These are phyloP conservation scores for Ophioninae sp. DNA, from an alignment of 2,888 invertebrate species.

Conservation along the genomic window DNA sequence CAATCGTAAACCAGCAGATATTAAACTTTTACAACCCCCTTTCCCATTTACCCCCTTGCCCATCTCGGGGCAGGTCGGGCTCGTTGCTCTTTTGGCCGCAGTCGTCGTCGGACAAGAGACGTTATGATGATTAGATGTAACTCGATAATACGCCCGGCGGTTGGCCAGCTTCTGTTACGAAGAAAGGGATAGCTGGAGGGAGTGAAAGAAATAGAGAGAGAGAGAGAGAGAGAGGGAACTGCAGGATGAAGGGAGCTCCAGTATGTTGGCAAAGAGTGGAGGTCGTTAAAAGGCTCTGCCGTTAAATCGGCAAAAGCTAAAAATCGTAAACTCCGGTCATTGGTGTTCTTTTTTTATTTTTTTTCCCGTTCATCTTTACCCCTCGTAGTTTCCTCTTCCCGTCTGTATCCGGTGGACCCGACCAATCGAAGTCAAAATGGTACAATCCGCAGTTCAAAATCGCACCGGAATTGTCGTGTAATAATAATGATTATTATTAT, in stretches of 20 bases:
- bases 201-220: background rate
- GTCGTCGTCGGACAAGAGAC: slow-evolving; percentile 74
- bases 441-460: background rate
- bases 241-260: slow-evolving; percentile 33
- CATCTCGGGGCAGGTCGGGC: slow-evolving; percentile 43
- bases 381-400: slow-evolving; percentile 1
- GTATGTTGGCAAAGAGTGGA: slow-evolving; percentile 71
- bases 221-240: slow-evolving; percentile 22
- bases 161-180: slow-evolving; percentile 54
- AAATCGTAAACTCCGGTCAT: slow-evolving; percentile 74
- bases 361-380: slow-evolving; percentile 17
- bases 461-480: background rate
- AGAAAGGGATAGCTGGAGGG: slow-evolving; percentile 5
- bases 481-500: background rate
- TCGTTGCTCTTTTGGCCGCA: slow-evolving; percentile 67
- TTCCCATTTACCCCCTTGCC: slow-evolving; percentile 26
- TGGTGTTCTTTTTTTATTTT: slow-evolving; percentile 29
- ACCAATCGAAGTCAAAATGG: background rate
- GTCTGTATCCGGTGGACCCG: background rate
- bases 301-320: slow-evolving; percentile 78
- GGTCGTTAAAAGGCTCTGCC: slow-evolving; percentile 78
- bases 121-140: slow-evolving; percentile 81
- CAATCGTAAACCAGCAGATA: slow-evolving; percentile 79
- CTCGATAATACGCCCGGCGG: slow-evolving; percentile 76
- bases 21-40: slow-evolving; percentile 79